Base-by-base conservation (phyloP, 2,888 invertebrate genomes). In the Polia nebulosa region DNA sequence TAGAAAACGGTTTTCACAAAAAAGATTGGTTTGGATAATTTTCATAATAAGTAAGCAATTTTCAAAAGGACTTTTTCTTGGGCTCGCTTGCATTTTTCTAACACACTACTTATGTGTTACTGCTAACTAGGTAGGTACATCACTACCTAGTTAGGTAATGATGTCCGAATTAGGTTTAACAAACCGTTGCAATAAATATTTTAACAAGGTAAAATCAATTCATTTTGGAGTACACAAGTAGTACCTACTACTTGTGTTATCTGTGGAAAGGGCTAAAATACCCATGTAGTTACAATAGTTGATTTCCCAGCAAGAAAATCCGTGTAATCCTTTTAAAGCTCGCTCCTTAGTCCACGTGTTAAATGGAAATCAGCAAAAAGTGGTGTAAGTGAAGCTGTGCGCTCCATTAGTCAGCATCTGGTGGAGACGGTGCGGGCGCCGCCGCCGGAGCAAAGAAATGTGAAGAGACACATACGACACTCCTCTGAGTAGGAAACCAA, bases 361-460 rank as follows among this genome's bases (percentile, higher is more conserved):
- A 75, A 80, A 82, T 84, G 82, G 72, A 79, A 85, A 84, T 85
- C 64, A 70, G 77, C 73, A 82, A 83, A 76, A 83, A 81, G 49
- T 78, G 62, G 51, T 73, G 69, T 65, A 72, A 77, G 71, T 68
- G 76, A 72, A 68, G 74, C 77, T 56, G 66, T 61, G 64, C 66
- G 82, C 79, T 83, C 80, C 82, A 85, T 85, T 85, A 85, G 76
- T 84, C 78, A 80, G 56, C 70, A 80, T 71, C 73, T 77, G 83
- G 55, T 70, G 60, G 60, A 63, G 80, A 62, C 69, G 59, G 51
- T 17, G 51, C 68, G 41, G 64, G 60, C 25, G 56, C 52, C 11
- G 4, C 64, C 39, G 39, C 6, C 45, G 0, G 11, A 17, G 15
- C n/a, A 1, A 15, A 13, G 17, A 13, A 3, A 11, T 0, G 15